phyloP scores from a whole-genome alignment of 2,797 vertebrate genomes.

The Alectoris magna region DNA sequence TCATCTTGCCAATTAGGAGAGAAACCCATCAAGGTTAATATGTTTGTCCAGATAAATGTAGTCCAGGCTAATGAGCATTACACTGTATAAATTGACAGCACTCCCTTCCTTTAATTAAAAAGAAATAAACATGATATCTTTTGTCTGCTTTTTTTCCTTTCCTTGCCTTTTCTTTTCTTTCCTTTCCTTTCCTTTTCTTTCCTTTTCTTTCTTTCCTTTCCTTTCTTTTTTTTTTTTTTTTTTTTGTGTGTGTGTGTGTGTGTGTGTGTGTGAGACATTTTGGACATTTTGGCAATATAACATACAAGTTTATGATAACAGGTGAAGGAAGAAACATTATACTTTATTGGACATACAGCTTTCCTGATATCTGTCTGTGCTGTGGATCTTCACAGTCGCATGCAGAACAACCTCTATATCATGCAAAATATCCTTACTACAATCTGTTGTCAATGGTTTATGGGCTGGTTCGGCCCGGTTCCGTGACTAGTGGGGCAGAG shows the following conservation, averaged over 20 bases:
- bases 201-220: no score
- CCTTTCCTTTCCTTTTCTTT: no score
- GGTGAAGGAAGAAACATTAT: not conserved
- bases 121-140: slow-evolving; percentile 12
- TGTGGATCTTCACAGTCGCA: not conserved
- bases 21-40: slow-evolving; percentile 38
- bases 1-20: slow-evolving; percentile 54
- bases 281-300: not conserved
- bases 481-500: no score
- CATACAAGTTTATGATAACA: not conserved
- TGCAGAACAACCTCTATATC: not conserved
- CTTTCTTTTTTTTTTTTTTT: not conserved
- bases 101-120: slow-evolving; percentile 35
- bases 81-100: slow-evolving; percentile 35
- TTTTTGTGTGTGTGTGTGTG: no score
- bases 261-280: no score
- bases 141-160: not conserved
- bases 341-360: not conserved
- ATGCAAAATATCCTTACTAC: not conserved
- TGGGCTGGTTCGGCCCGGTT: no score
- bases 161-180: no score
- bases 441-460: not conserved
- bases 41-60: slow-evolving; percentile 27
- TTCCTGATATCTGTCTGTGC: not conserved
- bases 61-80: slow-evolving; percentile 42